Percentiles rank a stretch among this genome's conserved stretches.
phyloP scores from a whole-genome alignment of 2,888 invertebrate genomes.

The Allolobophora icterica region DNA sequence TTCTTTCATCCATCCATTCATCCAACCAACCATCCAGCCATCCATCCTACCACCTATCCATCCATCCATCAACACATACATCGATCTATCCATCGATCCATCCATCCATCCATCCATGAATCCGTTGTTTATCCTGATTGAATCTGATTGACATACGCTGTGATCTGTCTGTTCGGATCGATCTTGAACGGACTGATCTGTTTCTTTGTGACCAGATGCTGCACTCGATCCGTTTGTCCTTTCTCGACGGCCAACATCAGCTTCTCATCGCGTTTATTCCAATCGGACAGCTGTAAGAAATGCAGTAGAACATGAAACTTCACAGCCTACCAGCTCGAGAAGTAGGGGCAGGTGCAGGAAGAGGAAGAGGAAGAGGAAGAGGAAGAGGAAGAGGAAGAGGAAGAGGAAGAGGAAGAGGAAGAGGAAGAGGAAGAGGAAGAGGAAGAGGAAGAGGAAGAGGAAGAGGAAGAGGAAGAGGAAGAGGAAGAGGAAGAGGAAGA shows the following conservation, averaged over 20 bases:
- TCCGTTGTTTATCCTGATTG: background rate
- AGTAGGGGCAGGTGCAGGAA: background rate
- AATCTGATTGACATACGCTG: slow-evolving; percentile 52
- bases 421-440: no score
- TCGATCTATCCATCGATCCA: background rate
- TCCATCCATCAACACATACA: no score
- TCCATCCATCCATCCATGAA: background rate
- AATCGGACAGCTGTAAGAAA: slow-evolving; percentile 57
- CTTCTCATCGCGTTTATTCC: slow-evolving; percentile 62
- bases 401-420: no score
- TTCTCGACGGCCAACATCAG: slow-evolving; percentile 57
- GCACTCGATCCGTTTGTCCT: slow-evolving; percentile 54
- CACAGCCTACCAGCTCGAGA: background rate
- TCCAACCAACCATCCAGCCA: background rate
- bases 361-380: background rate
- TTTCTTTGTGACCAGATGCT: slow-evolving; percentile 55
- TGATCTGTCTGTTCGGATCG: slow-evolving; percentile 56
- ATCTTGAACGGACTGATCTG: slow-evolving; percentile 57
- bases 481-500: background rate
- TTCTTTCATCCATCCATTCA: background rate
- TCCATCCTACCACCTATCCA: no score
- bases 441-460: background rate
- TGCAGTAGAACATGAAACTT: background rate
- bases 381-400: no score
- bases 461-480: background rate